phyloP scores from a whole-genome alignment of 2,888 invertebrate genomes.

The Pristionchus entomophagus region DNA sequence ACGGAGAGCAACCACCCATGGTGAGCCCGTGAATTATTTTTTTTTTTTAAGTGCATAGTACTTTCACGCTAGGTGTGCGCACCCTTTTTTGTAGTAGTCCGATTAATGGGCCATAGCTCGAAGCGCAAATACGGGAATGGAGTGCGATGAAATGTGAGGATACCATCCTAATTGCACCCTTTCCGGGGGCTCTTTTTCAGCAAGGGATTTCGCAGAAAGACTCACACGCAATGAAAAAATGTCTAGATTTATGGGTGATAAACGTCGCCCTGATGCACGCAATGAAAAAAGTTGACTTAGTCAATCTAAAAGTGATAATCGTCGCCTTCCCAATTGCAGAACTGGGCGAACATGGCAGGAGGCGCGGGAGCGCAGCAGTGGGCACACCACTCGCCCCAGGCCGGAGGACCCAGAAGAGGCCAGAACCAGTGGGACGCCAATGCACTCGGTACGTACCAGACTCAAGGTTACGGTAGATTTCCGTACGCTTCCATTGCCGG shows the following conservation, averaged over 20 bases:
- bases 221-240: no score
- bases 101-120: neutral
- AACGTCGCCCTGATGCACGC: neutral
- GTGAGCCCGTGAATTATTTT: neutral
- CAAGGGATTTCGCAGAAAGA: neutral
- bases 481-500: no score
- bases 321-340: conserved; percentile 11
- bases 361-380: conserved; percentile 17
- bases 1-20: conserved; percentile 46
- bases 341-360: conserved; percentile 31
- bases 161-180: neutral
- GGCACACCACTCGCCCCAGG: conserved; percentile 47
- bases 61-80: no score
- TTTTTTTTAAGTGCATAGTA: neutral
- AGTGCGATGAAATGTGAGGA: neutral
- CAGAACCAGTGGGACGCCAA: conserved; percentile 42
- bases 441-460: conserved; percentile 29
- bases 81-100: neutral
- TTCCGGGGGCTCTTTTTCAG: no score
- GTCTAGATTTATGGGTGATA: neutral
- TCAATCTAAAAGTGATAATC: neutral
- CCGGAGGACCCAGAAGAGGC: conserved; percentile 5
- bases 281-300: neutral
- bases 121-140: neutral
- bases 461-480: no score